These are phyloP conservation scores for Danio tinwini DNA, from an alignment of 2,797 vertebrate species.

Conservation along the genomic window DNA sequence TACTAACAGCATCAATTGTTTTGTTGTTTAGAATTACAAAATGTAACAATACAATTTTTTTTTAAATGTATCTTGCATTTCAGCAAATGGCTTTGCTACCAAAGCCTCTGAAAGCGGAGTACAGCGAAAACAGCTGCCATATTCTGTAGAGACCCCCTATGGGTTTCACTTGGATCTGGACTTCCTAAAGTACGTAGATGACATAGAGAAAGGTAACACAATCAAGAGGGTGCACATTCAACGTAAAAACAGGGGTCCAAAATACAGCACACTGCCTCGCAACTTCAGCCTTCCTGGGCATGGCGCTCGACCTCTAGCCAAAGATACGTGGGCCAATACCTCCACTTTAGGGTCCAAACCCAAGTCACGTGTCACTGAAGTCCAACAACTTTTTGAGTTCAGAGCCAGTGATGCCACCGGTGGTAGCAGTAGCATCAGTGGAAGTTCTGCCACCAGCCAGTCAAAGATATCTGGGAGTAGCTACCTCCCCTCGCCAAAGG, in stretches of 20 bases:
- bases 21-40: constrained; percentile 65
- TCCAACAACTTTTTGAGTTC: constrained; percentile 77
- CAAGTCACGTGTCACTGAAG: constrained; percentile 83
- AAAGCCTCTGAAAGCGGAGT: constrained; percentile 80
- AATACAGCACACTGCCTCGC: constrained; percentile 94
- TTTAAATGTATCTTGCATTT: constrained; percentile 50
- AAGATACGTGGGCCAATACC: constrained; percentile 84
- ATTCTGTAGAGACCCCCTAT: constrained; percentile 97
- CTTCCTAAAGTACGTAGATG: constrained; percentile 98
- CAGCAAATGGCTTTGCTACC: constrained; percentile 83
- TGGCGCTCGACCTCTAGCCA: constrained; percentile 73
- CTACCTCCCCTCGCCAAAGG: constrained; percentile 68
- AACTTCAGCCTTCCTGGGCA: constrained; percentile 95
- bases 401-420: constrained; percentile 67
- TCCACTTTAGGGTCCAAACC: constrained; percentile 82
- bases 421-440: constrained; percentile 50
- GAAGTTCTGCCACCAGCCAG: constrained; percentile 53
- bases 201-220: constrained; percentile 98
- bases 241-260: constrained; percentile 89
- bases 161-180: constrained; percentile 97
- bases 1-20: constrained; percentile 69
- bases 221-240: constrained; percentile 94
- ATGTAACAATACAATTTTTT: constrained; percentile 36
- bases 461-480: constrained; percentile 66
- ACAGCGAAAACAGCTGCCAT: constrained; percentile 88